Conservation (phyloP, 2,888 invertebrate genomes). For the Drosophila subsilvestris region DNA sequence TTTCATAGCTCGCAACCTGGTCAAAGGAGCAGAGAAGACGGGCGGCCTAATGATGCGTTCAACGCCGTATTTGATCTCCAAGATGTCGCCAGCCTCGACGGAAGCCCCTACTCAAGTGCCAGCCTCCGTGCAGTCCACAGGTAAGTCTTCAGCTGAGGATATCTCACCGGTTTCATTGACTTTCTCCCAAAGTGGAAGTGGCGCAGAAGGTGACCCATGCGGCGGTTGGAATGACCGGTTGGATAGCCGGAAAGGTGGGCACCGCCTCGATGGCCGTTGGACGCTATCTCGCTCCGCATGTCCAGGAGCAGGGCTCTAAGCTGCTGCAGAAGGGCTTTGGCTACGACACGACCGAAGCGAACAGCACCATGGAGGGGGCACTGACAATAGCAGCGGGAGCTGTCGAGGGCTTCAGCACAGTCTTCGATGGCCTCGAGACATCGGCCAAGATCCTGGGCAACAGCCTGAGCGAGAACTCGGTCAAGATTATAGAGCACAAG, state of each 20-base stretch:
- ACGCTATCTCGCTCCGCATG: conserved; percentile 88
- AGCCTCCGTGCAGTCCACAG: conserved; percentile 85
- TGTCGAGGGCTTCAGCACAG: conserved; percentile 88
- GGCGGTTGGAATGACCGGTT: conserved; percentile 89
- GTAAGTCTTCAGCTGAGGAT: background rate
- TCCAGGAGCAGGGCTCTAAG: conserved; percentile 87
- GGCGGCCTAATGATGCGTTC: conserved; percentile 86
- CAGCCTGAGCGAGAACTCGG: conserved; percentile 89
- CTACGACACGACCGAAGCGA: conserved; percentile 85
- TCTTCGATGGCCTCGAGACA: conserved; percentile 89
- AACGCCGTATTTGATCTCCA: conserved; percentile 87
- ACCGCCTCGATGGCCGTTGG: conserved; percentile 88
- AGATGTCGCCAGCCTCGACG: conserved; percentile 84
- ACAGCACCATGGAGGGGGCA: conserved; percentile 86
- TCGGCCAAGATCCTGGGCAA: conserved; percentile 88
- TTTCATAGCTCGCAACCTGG: conserved; percentile 88
- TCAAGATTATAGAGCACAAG: conserved; percentile 90
- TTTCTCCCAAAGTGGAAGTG: conserved; percentile 84
- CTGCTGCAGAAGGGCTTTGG: conserved; percentile 86
- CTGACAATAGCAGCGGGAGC: conserved; percentile 89
- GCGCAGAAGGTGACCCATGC: conserved; percentile 88
- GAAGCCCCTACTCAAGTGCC: conserved; percentile 84
- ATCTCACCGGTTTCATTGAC: background rate
- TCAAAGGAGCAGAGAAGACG: conserved; percentile 88
- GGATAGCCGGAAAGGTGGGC: conserved; percentile 86